Evolutionary conservation across 2,113 vertebrate genomes (phyloP).

Genomic region (Melanerpes formicivorus): DNA sequence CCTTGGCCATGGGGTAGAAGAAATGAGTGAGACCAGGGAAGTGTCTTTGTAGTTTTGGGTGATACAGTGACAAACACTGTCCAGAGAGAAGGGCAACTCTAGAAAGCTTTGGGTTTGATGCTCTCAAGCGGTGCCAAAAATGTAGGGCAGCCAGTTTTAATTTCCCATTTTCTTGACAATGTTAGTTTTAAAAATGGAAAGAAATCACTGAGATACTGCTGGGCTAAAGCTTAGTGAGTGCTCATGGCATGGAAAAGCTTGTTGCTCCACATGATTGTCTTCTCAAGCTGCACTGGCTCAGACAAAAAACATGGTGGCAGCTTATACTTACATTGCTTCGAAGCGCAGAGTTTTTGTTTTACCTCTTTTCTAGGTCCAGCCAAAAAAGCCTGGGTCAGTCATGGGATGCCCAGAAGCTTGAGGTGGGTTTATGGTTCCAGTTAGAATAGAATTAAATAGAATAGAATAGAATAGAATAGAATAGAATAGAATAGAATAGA

Average conservation of each 20-base stretch:
- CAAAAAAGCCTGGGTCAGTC: neutral
- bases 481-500: too few relatives aligned
- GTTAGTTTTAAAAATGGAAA: neutral
- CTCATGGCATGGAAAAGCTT: neutral
- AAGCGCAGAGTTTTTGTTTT: neutral
- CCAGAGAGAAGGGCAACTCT: neutral
- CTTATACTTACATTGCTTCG: neutral
- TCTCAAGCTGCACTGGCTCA: neutral
- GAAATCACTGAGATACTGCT: neutral
- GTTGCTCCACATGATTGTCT: neutral
- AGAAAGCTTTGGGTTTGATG: neutral
- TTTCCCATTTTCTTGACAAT: neutral
- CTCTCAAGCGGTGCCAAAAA: neutral
- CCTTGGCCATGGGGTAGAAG: neutral
- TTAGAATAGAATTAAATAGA: neutral
- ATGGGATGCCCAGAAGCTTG: neutral
- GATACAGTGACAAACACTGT: neutral
- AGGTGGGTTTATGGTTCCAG: neutral
- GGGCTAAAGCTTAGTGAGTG: neutral
- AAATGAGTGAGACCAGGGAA: neutral
- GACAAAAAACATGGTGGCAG: neutral
- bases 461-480: too few relatives aligned
- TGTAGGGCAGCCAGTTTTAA: neutral
- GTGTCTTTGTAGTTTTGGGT: neutral
- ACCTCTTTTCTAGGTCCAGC: neutral